Percentiles rank a stretch among this genome's conserved stretches.
Conservation (phyloP, 2,888 invertebrate species). For the Ichneumoninae sp. region DNA sequence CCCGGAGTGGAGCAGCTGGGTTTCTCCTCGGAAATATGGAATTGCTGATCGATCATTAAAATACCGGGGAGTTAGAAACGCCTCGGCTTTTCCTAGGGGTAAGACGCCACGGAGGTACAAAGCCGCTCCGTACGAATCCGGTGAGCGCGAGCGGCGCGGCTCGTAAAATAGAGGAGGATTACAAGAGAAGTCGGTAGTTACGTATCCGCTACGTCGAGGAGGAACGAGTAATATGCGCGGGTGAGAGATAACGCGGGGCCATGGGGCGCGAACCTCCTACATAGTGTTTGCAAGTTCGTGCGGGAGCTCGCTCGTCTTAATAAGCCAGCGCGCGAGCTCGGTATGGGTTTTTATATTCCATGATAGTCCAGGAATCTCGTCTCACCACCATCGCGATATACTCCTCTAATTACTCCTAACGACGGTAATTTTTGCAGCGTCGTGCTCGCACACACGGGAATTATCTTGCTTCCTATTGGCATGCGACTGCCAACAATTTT, state of each 20-base stretch:
- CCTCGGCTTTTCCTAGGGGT: conserved; percentile 12
- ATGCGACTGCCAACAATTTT: background rate
- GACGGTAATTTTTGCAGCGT: conserved; percentile 65
- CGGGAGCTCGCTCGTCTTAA: conserved; percentile 7
- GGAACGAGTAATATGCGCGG: conserved; percentile 5
- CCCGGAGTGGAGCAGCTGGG: background rate
- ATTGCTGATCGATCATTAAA: conserved; percentile 42
- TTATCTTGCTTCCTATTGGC: background rate
- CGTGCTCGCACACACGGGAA: background rate
- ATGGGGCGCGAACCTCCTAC: conserved; percentile 28
- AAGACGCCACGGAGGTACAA: background rate
- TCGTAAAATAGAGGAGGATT: background rate
- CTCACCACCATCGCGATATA: conserved; percentile 57
- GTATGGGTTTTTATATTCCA: background rate
- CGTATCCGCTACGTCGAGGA: background rate
- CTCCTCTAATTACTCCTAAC: conserved; percentile 69
- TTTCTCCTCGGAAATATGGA: conserved; percentile 27
- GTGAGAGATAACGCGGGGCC: conserved; percentile 23
- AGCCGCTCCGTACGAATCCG: background rate
- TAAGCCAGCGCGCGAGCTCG: background rate
- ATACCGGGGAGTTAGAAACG: conserved; percentile 12
- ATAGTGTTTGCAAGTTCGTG: conserved; percentile 25
- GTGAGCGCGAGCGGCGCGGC: background rate
- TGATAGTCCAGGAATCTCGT: conserved; percentile 24
- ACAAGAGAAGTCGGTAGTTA: background rate